Evolutionary conservation across 2,888 invertebrate species (phyloP), one percentile per base, ranked within the genome.

Genomic region (Sphinx pinastri): DNA sequence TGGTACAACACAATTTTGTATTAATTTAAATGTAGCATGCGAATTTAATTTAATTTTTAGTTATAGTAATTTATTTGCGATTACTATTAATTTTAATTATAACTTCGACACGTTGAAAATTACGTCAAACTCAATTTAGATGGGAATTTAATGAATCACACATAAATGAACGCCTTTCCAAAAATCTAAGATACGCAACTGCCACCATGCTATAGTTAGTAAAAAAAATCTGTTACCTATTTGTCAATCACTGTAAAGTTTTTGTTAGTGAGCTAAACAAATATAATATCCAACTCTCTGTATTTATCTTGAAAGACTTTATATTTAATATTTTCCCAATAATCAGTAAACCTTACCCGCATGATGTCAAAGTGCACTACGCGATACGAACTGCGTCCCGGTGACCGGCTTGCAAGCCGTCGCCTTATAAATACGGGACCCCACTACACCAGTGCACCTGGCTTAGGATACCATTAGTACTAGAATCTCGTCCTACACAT

Each of bases 341-440:
- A 63, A 55, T 67, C 49, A 25, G 45, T 52, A 55, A 25, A 12
- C 19, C 38, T 88, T 75, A 88, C 89, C 85, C 79, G 81, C 89
- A 89, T 89, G 76, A 77, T 80, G 73, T 80, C 73, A 74, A 73
- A 72, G 76, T 80, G 76, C 78, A 83, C 82, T 77, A 74, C 70
- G 70, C 74, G 68, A 77, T 78, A 82, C 38, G 14, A 75, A 73
- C 77, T 76, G 74, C 77, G 78, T 84, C 84, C 85, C 76, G 77
- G 81, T 79, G 81, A 63, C 75, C 73, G 75, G 76, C 71, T 76
- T 75, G 71, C 69, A 77, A 76, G 81, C 82, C 78, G 72, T 72
- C 80, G 77, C 82, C 85, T 90, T 92, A 87, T 92, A 92, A 90
- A 86, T 83, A 81, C 80, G 78, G 84, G 82, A 78, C 92, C 92